Evolutionary conservation across 2,888 invertebrate species (phyloP), one percentile per base, ranked within the genome.

Genomic region (Melieria picta): DNA sequence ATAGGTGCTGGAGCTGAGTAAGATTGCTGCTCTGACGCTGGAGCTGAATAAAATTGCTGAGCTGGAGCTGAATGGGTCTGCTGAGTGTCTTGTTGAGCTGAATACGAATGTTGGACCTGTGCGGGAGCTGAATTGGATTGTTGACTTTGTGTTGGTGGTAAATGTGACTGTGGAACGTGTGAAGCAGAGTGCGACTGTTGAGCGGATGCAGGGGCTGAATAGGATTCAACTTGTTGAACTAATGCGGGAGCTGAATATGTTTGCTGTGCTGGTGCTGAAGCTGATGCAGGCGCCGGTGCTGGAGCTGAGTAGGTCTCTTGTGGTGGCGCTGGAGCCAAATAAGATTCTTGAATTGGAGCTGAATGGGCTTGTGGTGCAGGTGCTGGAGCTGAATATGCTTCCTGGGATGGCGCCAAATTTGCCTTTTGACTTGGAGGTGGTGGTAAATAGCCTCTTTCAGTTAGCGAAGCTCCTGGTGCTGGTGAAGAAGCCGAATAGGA

Each of bases 71-170:
- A 30, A 16, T 58, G 30, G 16, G 6, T 13, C 30, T 58, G 46
- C 7, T 58, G 65, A 30, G 3, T 30, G 1, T 30, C 30, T 30
- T 30, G 3, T 10, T 77, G 73, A 10, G 68, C 72, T 5, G 74
- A 64, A 7, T 66, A 69, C 1, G 69, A 64, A 43, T 73, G 72
- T 9, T 75, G 71, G 4, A 71, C 70, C 56, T 72, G 56, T 16
- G 57, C 48, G 0, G 73, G 75, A 52, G 78, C 73, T 0, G 11
- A 62, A 52, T 73, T 73, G n/a, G 65, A 43, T 52, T 73, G 74
- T n/a, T 71, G 46, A 5, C 69, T 69, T 61, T 72, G 56, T 16
- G 60, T 57, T 42, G 74, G 65, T 16, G 67, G 50, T 45, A 64
- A 64, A 11, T 70, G 52, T 6, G 65, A 43, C 46, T 42, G 67